These are phyloP conservation scores for Zaprionus kolodkinae DNA, from an alignment of 1,140 invertebrate genomes.

Conservation along the genomic window DNA sequence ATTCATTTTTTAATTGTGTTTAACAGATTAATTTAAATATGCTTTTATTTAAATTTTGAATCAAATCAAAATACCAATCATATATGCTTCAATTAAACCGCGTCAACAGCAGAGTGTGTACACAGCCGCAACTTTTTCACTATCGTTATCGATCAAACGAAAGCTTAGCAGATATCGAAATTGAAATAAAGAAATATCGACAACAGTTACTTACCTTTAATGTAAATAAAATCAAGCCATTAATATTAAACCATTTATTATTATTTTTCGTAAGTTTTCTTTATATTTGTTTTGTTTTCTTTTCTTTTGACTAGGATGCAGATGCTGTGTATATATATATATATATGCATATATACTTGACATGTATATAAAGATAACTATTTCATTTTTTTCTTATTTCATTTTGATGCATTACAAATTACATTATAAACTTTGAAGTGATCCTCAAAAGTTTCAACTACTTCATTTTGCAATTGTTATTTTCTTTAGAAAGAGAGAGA, in stretches of 20 bases:
- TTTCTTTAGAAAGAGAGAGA: slow-evolving; percentile 5
- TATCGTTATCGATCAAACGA: slow-evolving; percentile 16
- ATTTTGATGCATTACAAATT: slow-evolving; percentile 59
- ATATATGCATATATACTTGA: slow-evolving; percentile 20
- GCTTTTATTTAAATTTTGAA: background rate
- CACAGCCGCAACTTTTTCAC: background rate
- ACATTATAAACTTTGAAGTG: slow-evolving; percentile 49
- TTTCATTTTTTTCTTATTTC: slow-evolving; percentile 42
- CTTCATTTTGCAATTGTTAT: slow-evolving; percentile 30
- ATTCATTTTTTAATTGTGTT: background rate
- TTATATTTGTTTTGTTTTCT: slow-evolving; percentile 60
- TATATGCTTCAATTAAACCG: background rate
- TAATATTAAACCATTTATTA: slow-evolving; percentile 5
- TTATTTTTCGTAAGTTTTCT: slow-evolving; percentile 56
- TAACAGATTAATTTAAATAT: background rate
- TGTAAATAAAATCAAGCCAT: background rate
- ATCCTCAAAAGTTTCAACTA: slow-evolving; percentile 49
- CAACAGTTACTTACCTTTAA: background rate
- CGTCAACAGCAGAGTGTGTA: background rate
- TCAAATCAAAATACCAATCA: too few species aligned
- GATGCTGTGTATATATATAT: slow-evolving; percentile 48
- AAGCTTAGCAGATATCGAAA: background rate
- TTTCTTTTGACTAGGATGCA: slow-evolving; percentile 65
- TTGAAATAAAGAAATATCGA: background rate
- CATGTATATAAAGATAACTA: slow-evolving; percentile 58